Evolutionary conservation across 2,888 invertebrate species (phyloP).

Genomic region (Meganola albula): DNA sequence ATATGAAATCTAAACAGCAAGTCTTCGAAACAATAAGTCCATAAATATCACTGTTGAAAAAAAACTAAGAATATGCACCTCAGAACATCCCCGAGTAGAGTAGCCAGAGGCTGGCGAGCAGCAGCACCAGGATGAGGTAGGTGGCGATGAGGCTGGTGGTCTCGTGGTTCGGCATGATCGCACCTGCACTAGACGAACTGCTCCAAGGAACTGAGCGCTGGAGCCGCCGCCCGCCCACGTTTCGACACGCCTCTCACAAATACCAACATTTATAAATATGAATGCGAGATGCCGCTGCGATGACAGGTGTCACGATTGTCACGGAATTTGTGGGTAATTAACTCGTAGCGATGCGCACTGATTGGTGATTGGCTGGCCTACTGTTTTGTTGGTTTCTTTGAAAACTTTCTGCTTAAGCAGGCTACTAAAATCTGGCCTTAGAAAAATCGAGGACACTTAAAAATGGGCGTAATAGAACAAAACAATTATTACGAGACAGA

Average conservation of each 20-base stretch:
- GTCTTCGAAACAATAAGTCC: too few species aligned
- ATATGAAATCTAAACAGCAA: too few species aligned
- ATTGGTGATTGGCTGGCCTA: too few species aligned
- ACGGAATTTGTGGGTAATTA: slow-evolving; percentile 22
- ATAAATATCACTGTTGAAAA: slow-evolving; percentile 1
- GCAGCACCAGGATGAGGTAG: slow-evolving; percentile 81
- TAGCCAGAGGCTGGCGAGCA: slow-evolving; percentile 81
- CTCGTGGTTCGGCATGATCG: slow-evolving; percentile 77
- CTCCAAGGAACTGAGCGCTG: slow-evolving; percentile 56
- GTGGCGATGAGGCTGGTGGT: slow-evolving; percentile 83
- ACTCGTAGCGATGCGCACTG: too few species aligned
- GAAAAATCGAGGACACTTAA: too few species aligned
- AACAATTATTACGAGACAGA: slow-evolving; percentile 15
- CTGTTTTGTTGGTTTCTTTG: too few species aligned
- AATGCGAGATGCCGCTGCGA: slow-evolving; percentile 29
- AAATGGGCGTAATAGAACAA: too few species aligned
- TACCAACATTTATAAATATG: slow-evolving; percentile 58
- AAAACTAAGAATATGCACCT: slow-evolving; percentile 43
- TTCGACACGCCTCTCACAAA: slow-evolving; percentile 43
- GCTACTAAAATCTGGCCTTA: too few species aligned
- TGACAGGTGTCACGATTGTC: slow-evolving; percentile 48
- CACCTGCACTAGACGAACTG: slow-evolving; percentile 57
- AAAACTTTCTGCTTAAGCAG: too few species aligned
- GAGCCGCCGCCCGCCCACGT: slow-evolving; percentile 44
- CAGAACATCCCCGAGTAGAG: slow-evolving; percentile 81